Base-by-base conservation (phyloP, 2,113 vertebrate species). In the Dipodomys merriami region DNA sequence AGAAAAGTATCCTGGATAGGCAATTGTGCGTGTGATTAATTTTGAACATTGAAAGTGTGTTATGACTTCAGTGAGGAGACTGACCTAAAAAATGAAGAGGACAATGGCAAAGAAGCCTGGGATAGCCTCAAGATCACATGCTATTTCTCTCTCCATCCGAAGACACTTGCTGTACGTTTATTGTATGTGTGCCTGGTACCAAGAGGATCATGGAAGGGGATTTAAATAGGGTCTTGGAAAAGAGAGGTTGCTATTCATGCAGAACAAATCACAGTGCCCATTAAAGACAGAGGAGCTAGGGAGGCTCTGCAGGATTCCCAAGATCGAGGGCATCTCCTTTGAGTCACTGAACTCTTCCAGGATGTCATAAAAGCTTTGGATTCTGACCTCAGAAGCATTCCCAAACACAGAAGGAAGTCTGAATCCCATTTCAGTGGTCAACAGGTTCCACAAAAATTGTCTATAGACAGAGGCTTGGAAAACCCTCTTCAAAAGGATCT, bases 361-460 rank as follows among this genome's bases (percentile, higher is more conserved):
- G 87, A 80, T 72, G 46, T 90, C 62, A 39, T 13, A 53, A 86
- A 93, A 80, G 27, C 82, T 89, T 60, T 60, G 30, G 18, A n/a
- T 76, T 7, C 25, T 67, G 35, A 86, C 49, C 13, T 35, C 39
- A 64, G 22, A 77, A 71, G 69, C 74, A 76, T 29, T 35, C 11
- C 83, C 46, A 44, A 39, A 23, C 2, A n/a, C 29, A 44, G 16
- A 62, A 2, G 71, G 64, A 71, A 92, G 80, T 74, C 1, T 44
- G 57, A 95, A 83, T 62, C 16, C 27, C 44, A 53, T 64, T 72
- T 79, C 16, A 7, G 29, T 39, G 23, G 49, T 83, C 71, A 23
- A 62, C 30, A 53, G 74, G 49, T 19, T 49, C 65, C 64, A 29
- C 35, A 62, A 67, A 91, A 33, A 33, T 2, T 30, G 6, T 68